A percentile compares a stretch with the other conserved stretches of the same genome.
Evolutionary conservation across 92 coral and sea anemone species (phyloP).

Genomic region (Galaxea fascicularis): DNA sequence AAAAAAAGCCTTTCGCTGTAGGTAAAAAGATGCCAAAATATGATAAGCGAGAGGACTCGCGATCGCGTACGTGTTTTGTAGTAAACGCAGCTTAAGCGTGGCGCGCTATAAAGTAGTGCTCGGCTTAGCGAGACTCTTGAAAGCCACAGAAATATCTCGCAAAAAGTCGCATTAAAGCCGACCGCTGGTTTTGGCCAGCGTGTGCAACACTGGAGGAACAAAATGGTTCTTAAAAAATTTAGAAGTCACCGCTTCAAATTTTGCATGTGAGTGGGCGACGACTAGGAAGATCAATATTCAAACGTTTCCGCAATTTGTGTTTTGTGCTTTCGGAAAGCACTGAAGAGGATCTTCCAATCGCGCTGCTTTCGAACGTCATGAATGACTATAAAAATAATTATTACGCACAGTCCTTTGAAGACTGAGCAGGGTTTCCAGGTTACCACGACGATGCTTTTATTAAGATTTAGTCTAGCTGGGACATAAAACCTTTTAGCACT

Average conservation of each 20-base stretch:
- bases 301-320: neutral
- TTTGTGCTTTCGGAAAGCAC: too few relatives aligned
- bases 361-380: neutral
- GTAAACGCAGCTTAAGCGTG: neutral
- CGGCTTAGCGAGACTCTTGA: too few relatives aligned
- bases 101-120: too few relatives aligned
- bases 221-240: neutral
- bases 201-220: neutral
- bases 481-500: too few relatives aligned
- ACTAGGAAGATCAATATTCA: neutral
- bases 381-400: too few relatives aligned
- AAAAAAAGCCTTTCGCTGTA: neutral
- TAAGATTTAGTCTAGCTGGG: neutral
- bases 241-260: neutral
- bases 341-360: neutral
- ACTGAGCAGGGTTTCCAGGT: neutral
- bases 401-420: too few relatives aligned
- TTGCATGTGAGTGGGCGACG: neutral
- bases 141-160: neutral
- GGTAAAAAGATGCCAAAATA: neutral
- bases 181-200: neutral
- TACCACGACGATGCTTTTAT: neutral
- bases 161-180: too few relatives aligned
- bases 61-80: neutral
- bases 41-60: neutral